Evolutionary conservation across 2,113 vertebrate species (phyloP).

Genomic region (Pseudolaguvia tuberculata): DNA sequence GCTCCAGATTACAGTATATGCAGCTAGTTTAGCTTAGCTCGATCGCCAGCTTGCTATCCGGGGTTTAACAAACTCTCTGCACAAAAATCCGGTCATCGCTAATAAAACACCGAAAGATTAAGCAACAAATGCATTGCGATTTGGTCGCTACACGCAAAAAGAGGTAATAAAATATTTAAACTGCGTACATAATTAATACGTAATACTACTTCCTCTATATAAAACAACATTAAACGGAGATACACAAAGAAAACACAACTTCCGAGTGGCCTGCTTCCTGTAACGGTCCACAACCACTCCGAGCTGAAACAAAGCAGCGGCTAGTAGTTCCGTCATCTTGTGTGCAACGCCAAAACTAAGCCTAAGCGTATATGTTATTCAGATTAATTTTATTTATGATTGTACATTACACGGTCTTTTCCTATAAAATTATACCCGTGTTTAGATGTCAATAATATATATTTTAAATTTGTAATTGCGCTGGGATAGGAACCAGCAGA

Average conservation of each 20-base stretch:
- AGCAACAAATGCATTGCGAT: background rate
- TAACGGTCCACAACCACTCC: constrained; percentile 61
- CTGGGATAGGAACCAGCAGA: too few relatives aligned
- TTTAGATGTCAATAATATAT: background rate
- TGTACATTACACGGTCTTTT: background rate
- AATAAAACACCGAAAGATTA: constrained; percentile 42
- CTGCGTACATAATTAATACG: constrained; percentile 39
- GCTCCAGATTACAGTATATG: constrained; percentile 30
- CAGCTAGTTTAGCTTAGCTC: constrained; percentile 35
- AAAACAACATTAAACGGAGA: constrained; percentile 71
- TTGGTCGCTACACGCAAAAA: background rate
- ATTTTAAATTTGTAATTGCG: background rate
- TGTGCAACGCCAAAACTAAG: background rate
- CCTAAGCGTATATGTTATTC: background rate
- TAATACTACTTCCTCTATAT: constrained; percentile 61
- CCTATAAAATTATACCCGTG: too few relatives aligned
- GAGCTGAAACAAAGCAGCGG: constrained; percentile 56
- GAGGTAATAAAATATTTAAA: constrained; percentile 20
- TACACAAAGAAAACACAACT: constrained; percentile 80
- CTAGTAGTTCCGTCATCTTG: constrained; percentile 61
- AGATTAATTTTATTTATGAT: too few relatives aligned
- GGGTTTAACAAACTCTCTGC: constrained; percentile 51
- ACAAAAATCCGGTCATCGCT: constrained; percentile 52
- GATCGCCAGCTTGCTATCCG: constrained; percentile 42
- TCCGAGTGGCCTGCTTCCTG: constrained; percentile 72